A percentile compares a stretch with the other conserved stretches of the same genome.
Evolutionary conservation across 2,797 vertebrate species (phyloP).

Genomic region (Jordanella pulchra): DNA sequence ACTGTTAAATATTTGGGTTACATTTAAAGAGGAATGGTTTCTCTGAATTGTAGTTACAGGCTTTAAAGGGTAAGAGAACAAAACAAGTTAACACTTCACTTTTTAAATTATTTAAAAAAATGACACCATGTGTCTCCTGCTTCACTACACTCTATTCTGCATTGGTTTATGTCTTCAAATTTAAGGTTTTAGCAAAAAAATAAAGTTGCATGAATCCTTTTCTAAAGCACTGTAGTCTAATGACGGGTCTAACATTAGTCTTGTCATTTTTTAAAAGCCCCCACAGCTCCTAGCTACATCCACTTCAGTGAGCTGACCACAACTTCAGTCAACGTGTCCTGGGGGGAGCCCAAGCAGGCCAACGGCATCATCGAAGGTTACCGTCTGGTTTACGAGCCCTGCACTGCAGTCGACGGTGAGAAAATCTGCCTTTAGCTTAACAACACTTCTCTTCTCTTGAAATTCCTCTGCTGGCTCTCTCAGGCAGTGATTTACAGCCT

Average conservation of each 20-base stretch:
- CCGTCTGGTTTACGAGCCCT: slow-evolving; percentile 93
- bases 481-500: slow-evolving; percentile 64
- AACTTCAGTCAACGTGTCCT: slow-evolving; percentile 96
- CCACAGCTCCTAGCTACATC: slow-evolving; percentile 89
- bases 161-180: neutral
- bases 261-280: slow-evolving; percentile 77
- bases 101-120: neutral
- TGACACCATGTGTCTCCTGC: neutral
- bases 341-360: slow-evolving; percentile 91
- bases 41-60: neutral
- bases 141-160: neutral
- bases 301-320: slow-evolving; percentile 97
- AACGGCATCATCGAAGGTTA: slow-evolving; percentile 95
- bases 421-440: slow-evolving; percentile 56
- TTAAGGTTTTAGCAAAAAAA: neutral
- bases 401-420: slow-evolving; percentile 95
- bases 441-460: slow-evolving; percentile 45
- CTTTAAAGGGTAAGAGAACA: neutral
- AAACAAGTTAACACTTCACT: neutral
- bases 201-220: neutral
- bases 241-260: slow-evolving; percentile 14
- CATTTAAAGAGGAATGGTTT: neutral
- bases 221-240: neutral
- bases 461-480: slow-evolving; percentile 62
- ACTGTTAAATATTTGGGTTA: neutral